These are phyloP conservation scores for Halichondria panicea DNA, from an alignment of 37 sponge, comb jelly and placozoan species.

Conservation along the genomic window DNA sequence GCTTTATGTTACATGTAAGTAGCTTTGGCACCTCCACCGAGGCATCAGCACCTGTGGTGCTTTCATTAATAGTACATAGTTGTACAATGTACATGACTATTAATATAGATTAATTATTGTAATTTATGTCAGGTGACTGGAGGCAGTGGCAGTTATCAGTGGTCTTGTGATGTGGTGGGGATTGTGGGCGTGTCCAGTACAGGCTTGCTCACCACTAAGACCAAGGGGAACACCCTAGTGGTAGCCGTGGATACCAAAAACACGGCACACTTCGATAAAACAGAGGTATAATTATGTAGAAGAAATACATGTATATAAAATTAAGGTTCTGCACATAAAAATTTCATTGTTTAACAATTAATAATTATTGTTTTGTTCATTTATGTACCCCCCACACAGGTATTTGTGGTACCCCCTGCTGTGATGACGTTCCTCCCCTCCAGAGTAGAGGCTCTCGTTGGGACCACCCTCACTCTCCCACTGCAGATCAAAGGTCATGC, in stretches of 20 bases:
- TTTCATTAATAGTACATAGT: too few relatives aligned
- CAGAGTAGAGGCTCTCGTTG: constrained; percentile 71
- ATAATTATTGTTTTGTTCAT: background rate
- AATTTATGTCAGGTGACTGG: constrained; percentile 46
- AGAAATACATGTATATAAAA: too few relatives aligned
- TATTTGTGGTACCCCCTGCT: constrained; percentile 72
- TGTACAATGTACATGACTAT: background rate
- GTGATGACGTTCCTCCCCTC: constrained; percentile 70
- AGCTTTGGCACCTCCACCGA: too few relatives aligned
- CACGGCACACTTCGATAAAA: constrained; percentile 30
- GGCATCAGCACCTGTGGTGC: too few relatives aligned
- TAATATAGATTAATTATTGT: background rate
- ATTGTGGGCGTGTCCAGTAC: constrained; percentile 35
- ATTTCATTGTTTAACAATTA: background rate
- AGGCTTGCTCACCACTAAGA: constrained; percentile 39
- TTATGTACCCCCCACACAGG: constrained; percentile 20
- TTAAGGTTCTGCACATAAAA: too few relatives aligned
- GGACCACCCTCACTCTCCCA: constrained; percentile 53
- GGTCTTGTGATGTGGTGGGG: constrained; percentile 64
- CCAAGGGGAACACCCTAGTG: constrained; percentile 32
- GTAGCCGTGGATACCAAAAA: constrained; percentile 62
- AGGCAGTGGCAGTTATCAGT: constrained; percentile 81
- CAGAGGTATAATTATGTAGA: constrained; percentile 35
- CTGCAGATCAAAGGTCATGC: constrained; percentile 48
- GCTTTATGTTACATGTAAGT: too few relatives aligned